Evolutionary conservation across 2,888 invertebrate genomes (phyloP), one percentile per base, ranked within the genome.

Genomic region (Belgica antarctica): DNA sequence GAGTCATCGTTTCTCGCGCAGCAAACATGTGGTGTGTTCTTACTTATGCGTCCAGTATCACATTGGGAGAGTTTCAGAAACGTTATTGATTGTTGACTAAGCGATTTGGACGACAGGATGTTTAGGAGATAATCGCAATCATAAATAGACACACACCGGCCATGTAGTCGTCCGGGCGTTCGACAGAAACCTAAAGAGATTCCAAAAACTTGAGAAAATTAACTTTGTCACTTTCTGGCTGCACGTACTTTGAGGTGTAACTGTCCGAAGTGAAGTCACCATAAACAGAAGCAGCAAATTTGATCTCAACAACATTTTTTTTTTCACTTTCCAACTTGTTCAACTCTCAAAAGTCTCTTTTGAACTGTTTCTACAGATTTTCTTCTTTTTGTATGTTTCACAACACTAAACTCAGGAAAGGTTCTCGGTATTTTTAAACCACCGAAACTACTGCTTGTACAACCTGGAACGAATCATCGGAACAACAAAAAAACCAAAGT

Each of bases 1-100:
- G 68, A 68, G 8, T 68, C 68, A 68, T 68, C 68, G 31, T 68
- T 68, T 57, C 68, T 52, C 10, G 70, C 59, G 28, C 70, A 70
- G n/a, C 70, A 70, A 2, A 70, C 70, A 31, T 61, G 24, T 4
- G 70, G 70, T 10, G 28, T 27, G 4, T 57, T 31, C 17, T 34
- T 25, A 10, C 12, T 8, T 34, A 19, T 28, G 8, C 19, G 10
- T 27, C 46, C 61, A 31, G 25, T 46, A 41, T 61, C 61, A 34
- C 70, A 70, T 59, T 70, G 70, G 5, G 70, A 70, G 10, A 61
- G 7, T 25, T 70, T 47, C 12, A 70, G 59, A 24, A 70, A 70
- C 25, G 27, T n/a, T 61, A 70, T 19, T 22, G 61, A 17, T 25
- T 59, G 36, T 27, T 41, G 59, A 25, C 41, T 70, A 25, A 70